These are phyloP conservation scores for Proterorhinus semilunaris DNA, from an alignment of 2,113 vertebrate species.

Conservation along the genomic window DNA sequence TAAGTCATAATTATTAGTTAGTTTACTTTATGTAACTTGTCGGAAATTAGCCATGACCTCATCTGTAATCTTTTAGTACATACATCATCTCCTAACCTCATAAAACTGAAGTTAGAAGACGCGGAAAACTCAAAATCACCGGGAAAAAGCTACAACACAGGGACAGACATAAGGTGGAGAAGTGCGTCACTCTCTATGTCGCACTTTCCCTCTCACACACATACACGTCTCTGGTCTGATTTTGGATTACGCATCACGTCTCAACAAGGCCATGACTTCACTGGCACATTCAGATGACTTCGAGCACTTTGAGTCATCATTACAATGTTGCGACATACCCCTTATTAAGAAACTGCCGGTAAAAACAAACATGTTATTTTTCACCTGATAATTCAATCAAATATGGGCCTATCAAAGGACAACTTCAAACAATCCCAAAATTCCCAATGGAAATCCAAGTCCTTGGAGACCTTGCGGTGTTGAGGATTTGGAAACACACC, in stretches of 20 bases:
- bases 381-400: not conserved
- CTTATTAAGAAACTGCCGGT: not conserved
- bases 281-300: slow-evolving; percentile 11
- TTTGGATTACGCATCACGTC: slow-evolving; percentile 7
- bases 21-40: not conserved
- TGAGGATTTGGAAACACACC: slow-evolving; percentile 38
- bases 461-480: not conserved
- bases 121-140: not conserved
- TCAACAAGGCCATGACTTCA: slow-evolving; percentile 11
- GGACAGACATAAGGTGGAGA: not conserved
- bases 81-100: not conserved
- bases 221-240: slow-evolving; percentile 2
- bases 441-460: not conserved
- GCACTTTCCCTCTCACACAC: slow-evolving; percentile 15
- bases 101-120: not conserved
- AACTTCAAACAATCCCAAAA: not conserved
- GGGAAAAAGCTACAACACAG: not conserved
- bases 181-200: not conserved
- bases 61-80: not conserved
- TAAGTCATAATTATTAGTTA: not conserved
- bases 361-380: not conserved
- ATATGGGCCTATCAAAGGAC: not conserved
- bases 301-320: slow-evolving; percentile 7
- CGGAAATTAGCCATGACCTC: not conserved
- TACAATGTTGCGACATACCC: slow-evolving; percentile 21